These are phyloP conservation scores for Paratilapia polleni DNA, from an alignment of 2,113 vertebrate genomes.

Conservation along the genomic window DNA sequence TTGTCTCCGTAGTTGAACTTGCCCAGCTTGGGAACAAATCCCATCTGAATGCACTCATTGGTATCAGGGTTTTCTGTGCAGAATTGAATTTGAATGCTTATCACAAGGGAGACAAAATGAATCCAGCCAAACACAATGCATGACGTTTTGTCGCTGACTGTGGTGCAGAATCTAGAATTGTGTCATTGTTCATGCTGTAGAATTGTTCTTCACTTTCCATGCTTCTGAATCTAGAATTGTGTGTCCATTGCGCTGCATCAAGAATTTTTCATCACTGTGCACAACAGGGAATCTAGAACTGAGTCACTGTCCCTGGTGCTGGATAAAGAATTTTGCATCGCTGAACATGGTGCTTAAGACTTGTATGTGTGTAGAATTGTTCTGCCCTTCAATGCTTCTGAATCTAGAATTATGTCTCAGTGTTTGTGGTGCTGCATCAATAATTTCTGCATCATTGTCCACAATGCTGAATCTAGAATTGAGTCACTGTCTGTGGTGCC, in stretches of 20 bases:
- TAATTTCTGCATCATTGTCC: not conserved
- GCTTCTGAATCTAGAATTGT: not conserved
- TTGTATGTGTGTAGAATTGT: too few species aligned
- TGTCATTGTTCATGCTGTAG: not conserved
- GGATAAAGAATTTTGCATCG: too few species aligned
- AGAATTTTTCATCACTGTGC: not conserved
- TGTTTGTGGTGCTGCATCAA: too few species aligned
- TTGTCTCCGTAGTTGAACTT: constrained; percentile 46
- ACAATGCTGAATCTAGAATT: not conserved
- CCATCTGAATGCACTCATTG: constrained; percentile 6
- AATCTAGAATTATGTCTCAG: too few species aligned
- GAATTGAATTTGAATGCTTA: constrained; percentile 23
- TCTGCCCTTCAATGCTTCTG: too few species aligned
- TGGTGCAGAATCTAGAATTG: not conserved
- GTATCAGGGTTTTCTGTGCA: not conserved
- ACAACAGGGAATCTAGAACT: not conserved
- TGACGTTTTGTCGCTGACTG: not conserved
- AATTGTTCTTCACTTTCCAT: not conserved
- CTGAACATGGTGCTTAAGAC: too few species aligned
- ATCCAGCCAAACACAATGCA: not conserved
- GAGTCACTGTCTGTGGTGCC: not conserved
- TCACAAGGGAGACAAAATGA: not conserved
- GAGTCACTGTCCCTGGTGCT: not conserved
- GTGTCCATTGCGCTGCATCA: not conserved
- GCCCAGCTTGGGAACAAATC: constrained; percentile 34